Conservation (phyloP, 1,140 invertebrate genomes). For the Lasioglossum baleicum region DNA sequence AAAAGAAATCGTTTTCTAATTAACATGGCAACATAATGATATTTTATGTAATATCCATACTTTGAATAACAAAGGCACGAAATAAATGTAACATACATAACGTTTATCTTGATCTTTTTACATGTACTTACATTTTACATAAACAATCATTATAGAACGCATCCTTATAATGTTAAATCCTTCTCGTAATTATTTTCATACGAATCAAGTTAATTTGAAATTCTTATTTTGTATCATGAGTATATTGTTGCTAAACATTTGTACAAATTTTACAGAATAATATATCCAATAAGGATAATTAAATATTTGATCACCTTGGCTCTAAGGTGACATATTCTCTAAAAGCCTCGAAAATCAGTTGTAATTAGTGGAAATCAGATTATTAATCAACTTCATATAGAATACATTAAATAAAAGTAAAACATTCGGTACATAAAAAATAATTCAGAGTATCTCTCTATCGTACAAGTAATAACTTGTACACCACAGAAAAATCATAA, state of each 20-base stretch:
- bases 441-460: conserved; percentile 2
- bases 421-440: conserved; percentile 16
- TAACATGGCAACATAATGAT: conserved; percentile 55
- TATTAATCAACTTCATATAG: background rate
- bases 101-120: conserved; percentile 43
- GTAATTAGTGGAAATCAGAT: background rate
- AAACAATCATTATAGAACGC: conserved; percentile 48
- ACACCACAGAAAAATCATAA: conserved; percentile 42
- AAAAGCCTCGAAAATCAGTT: background rate
- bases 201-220: conserved; percentile 31
- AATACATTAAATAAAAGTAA: conserved; percentile 1
- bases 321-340: conserved; percentile 21
- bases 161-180: conserved; percentile 45
- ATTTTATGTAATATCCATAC: conserved; percentile 29
- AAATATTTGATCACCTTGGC: conserved; percentile 6
- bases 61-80: conserved; percentile 26
- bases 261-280: conserved; percentile 47
- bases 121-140: conserved; percentile 38
- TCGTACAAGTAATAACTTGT: conserved; percentile 16
- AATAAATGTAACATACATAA: conserved; percentile 34
- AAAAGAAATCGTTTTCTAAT: conserved; percentile 23
- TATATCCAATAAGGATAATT: conserved; percentile 7
- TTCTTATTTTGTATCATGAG: conserved; percentile 45
- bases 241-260: conserved; percentile 53
- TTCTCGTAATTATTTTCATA: conserved; percentile 34